A percentile compares a stretch with the other conserved stretches of the same genome.
Conservation (phyloP, 1,140 invertebrate genomes). For the Chironomus tepperi region DNA sequence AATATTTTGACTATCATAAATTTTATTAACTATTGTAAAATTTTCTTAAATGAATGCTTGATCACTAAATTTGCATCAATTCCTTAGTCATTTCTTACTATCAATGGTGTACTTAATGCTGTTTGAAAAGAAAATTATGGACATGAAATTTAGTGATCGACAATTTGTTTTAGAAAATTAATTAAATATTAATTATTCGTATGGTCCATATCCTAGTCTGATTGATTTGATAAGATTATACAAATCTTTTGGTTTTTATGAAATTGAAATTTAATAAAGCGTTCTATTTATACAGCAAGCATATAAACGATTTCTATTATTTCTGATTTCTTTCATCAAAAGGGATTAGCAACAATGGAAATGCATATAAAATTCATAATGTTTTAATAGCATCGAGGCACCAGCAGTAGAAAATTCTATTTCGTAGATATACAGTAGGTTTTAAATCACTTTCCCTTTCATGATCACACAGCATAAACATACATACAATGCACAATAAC, state of each 20-base stretch:
- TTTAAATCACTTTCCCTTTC: constrained; percentile 8
- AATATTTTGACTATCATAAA: too few species aligned
- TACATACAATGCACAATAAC: background rate
- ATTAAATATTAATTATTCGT: too few species aligned
- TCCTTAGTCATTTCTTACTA: too few species aligned
- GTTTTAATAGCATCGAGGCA: background rate
- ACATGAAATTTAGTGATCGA: too few species aligned
- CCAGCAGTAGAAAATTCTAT: background rate
- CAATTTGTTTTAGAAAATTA: too few species aligned
- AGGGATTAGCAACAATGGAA: background rate
- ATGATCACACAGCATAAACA: background rate
- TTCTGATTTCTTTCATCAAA: background rate
- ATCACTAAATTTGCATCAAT: too few species aligned
- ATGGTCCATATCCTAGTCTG: background rate
- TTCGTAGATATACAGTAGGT: background rate
- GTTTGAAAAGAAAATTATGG: too few species aligned
- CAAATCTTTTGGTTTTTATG: constrained; percentile 14
- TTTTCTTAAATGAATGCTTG: too few species aligned
- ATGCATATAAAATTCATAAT: background rate
- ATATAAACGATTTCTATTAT: background rate
- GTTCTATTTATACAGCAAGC: background rate
- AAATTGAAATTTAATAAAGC: constrained; percentile 11
- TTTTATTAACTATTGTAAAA: too few species aligned
- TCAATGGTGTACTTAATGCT: too few species aligned
- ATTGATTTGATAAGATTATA: background rate